A percentile compares a stretch with the other conserved stretches of the same genome.
Evolutionary conservation across 2,797 vertebrate genomes (phyloP).

Genomic region (Alectoris magna): DNA sequence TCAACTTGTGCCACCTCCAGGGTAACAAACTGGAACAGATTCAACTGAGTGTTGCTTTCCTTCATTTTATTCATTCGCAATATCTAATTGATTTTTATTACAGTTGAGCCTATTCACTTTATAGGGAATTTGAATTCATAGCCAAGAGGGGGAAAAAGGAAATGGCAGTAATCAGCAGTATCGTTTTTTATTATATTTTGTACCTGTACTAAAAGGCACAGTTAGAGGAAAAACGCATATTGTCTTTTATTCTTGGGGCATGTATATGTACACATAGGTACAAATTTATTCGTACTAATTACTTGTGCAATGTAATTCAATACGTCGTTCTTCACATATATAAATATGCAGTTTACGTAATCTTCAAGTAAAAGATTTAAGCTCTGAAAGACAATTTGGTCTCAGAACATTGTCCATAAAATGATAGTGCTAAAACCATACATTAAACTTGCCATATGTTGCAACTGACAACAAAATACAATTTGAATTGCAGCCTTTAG

Average conservation of each 20-base stretch:
- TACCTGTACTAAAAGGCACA: not conserved
- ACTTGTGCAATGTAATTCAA: not conserved
- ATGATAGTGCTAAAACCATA: not conserved
- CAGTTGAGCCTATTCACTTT: slow-evolving; percentile 23
- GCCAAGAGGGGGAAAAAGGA: not conserved
- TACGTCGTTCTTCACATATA: not conserved
- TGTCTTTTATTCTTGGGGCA: not conserved
- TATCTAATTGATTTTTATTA: slow-evolving; percentile 48
- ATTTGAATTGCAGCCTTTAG: not conserved
- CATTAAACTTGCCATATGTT: not conserved
- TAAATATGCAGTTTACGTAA: not conserved
- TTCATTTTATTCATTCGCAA: slow-evolving; percentile 39
- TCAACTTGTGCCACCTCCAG: slow-evolving; percentile 25
- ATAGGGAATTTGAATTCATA: not conserved
- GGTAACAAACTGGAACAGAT: slow-evolving; percentile 21
- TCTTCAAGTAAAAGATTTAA: not conserved
- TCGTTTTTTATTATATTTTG: not conserved
- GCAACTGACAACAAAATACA: not conserved
- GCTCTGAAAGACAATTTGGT: not conserved
- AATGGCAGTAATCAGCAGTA: not conserved
- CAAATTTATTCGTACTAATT: not conserved
- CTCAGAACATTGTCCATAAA: not conserved
- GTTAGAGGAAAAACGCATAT: not conserved
- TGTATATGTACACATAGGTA: not conserved
- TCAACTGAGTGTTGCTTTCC: slow-evolving; percentile 8